Evolutionary conservation across 2,888 invertebrate species (phyloP), one percentile per base, ranked within the genome.

Genomic region (Pedicia rivosa): DNA sequence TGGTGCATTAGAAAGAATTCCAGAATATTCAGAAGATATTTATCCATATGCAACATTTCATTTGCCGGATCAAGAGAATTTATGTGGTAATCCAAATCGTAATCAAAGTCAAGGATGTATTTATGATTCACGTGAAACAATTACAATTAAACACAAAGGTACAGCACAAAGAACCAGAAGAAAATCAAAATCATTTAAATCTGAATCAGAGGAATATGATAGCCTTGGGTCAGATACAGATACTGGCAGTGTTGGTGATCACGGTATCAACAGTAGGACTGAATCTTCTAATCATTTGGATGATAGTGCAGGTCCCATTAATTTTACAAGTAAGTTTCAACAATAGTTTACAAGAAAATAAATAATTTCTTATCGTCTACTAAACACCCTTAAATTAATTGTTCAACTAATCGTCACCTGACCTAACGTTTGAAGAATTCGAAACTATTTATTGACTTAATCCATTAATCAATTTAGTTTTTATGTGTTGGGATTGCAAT

Each of bases 31-130:
- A 30, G 69, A 70, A 55, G 70, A 71, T 49, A 70, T 70, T 50
- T 69, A 68, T 56, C 70, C 70, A 36, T 70, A 70, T 52, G 70
- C 70, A 37, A 70, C 69, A 43, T 70, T 69, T 55, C 66, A 70
- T 53, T 58, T 70, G 47, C 65, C 65, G 9, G 67, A 67, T 52
- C 65, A 67, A 55, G 68, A 68, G 49, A 66, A 64, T 46, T 60
- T 65, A 46, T 63, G 66, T 20, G 62, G 60, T 20, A 67, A 66
- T 47, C 62, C 63, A 33, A 63, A 55, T 44, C 53, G 55, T 17
- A 17, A 39, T 48, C 55, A 40, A 57, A 12, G 12, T 15, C 4
- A 14, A 7, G 28, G 14, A 7, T 20, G 29, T 10, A 22, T 22
- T 16, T 53, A 52, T 32, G 55, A 56, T 39, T 45, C 54, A 3